Percentiles rank a stretch among this genome's conserved stretches.
phyloP scores from a whole-genome alignment of 1,140 invertebrate species.

The Eriocheir sinensis region DNA sequence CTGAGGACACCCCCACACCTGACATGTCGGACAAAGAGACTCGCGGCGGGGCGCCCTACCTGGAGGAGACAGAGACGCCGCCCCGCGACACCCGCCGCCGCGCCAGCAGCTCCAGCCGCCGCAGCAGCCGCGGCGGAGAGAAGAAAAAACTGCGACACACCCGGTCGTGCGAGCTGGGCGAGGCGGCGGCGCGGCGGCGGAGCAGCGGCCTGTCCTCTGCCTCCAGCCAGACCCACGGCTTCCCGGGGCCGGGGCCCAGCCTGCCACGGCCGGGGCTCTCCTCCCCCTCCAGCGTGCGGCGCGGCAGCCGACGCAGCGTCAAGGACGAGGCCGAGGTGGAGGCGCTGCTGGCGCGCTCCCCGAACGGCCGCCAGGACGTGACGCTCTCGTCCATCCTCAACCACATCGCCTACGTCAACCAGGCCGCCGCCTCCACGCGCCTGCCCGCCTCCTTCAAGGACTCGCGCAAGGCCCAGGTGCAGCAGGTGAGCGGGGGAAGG shows the following conservation, averaged over 20 bases:
- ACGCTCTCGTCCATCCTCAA: conserved; percentile 85
- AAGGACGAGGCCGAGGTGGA: conserved; percentile 72
- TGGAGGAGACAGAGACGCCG: background rate
- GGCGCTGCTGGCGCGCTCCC: conserved; percentile 29
- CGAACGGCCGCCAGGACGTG: conserved; percentile 70
- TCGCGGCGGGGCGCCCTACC: background rate
- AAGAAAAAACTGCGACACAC: conserved; percentile 78
- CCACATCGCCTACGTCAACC: conserved; percentile 85
- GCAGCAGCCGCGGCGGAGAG: conserved; percentile 81
- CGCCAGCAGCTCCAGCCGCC: conserved; percentile 80
- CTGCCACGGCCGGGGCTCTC: conserved; percentile 43
- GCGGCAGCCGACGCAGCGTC: conserved; percentile 71
- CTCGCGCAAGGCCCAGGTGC: conserved; percentile 81
- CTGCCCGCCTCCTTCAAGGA: conserved; percentile 79
- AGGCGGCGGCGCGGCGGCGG: conserved; percentile 54
- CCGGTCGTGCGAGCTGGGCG: conserved; percentile 60
- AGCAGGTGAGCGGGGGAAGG: conserved; percentile 80
- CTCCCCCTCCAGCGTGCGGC: conserved; percentile 62
- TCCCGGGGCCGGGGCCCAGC: conserved; percentile 45
- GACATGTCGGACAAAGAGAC: conserved; percentile 70
- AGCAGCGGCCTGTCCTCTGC: conserved; percentile 77
- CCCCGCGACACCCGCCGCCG: background rate
- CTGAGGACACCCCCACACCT: conserved; percentile 80
- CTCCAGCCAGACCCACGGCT: conserved; percentile 54
- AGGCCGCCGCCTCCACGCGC: conserved; percentile 78